Base-by-base conservation (phyloP, 2,113 vertebrate genomes). In the Saguinus imperator region DNA sequence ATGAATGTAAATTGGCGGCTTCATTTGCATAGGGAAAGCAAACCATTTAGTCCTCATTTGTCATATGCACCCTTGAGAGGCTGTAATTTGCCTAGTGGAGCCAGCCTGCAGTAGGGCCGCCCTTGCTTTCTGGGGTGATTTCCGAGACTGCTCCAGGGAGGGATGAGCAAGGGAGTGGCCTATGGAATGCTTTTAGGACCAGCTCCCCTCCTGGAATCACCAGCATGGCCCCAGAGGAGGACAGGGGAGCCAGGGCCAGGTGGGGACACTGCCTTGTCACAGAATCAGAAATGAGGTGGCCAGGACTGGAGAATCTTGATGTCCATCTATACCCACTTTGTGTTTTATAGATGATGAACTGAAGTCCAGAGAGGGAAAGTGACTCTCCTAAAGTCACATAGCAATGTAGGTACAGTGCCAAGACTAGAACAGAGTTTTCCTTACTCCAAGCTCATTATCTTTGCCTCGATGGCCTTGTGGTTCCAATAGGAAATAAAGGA, bases 11-110 rank as follows among this genome's bases (percentile, higher is more conserved):
- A 97, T 96, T 93, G 97, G 94, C 0, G 21, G 96, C 90, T 77
- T 97, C 92, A 96, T 98, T 96, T 98, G 92, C 97, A 98, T 98
- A 97, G n/a, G 70, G 96, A 96, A 97, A 95, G 96, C 96, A 94
- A 97, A 90, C 95, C 95, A 83, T 97, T 98, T 98, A 97, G 96
- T 58, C 8, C 1, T 97, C 97, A 86, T 98, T 97, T 97, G 98
- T 98, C 97, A 97, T 18, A 2, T 7, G 94, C 92, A 95, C 96
- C 92, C 97, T 95, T 8, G 80, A 92, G 96, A 97, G 96, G 70
- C 92, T 97, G 43, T 97, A 94, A 97, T 97, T 97, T 97, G 86
- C 95, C 68, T 96, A 25, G 52, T 68, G 25, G 86, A 80, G 50
- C 27, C 92, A 90, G 90, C 84, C 76, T n/a, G 61, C 70, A 48